Evolutionary conservation across 2,797 vertebrate species (phyloP).

Genomic region (Sphenodon punctatus): DNA sequence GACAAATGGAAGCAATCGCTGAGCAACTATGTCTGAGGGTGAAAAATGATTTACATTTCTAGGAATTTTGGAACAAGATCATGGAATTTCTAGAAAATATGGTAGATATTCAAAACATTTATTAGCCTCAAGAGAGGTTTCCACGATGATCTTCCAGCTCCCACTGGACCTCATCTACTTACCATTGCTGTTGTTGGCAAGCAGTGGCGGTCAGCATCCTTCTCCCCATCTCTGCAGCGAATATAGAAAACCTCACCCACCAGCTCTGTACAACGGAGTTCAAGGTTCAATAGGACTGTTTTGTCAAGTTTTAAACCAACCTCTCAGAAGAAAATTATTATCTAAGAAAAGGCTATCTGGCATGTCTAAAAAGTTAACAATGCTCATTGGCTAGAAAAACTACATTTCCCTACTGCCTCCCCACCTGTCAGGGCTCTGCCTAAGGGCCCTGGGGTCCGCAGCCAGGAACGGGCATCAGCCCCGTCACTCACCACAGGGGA

Average conservation of each 20-base stretch:
- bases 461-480: no score
- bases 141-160: not conserved
- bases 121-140: not conserved
- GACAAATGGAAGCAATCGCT: not conserved
- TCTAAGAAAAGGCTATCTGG: no score
- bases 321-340: slow-evolving; percentile 6
- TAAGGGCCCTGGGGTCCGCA: no score
- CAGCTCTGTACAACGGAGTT: no score
- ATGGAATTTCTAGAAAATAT: slow-evolving; percentile 31
- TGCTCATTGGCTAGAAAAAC: not conserved
- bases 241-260: slow-evolving; percentile 2
- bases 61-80: not conserved
- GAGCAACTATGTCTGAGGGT: not conserved
- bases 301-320: not conserved
- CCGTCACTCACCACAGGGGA: no score
- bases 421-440: no score
- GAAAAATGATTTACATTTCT: slow-evolving; percentile 26
- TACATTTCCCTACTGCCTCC: no score
- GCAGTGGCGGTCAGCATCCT: not conserved
- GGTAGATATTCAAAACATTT: slow-evolving; percentile 9
- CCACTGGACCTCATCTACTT: not conserved
- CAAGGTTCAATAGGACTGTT: not conserved
- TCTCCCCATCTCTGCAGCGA: slow-evolving; percentile 17
- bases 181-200: not conserved
- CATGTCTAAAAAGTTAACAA: no score